phyloP scores from a whole-genome alignment of 2,888 invertebrate genomes.

The Camptogramma bilineatum region DNA sequence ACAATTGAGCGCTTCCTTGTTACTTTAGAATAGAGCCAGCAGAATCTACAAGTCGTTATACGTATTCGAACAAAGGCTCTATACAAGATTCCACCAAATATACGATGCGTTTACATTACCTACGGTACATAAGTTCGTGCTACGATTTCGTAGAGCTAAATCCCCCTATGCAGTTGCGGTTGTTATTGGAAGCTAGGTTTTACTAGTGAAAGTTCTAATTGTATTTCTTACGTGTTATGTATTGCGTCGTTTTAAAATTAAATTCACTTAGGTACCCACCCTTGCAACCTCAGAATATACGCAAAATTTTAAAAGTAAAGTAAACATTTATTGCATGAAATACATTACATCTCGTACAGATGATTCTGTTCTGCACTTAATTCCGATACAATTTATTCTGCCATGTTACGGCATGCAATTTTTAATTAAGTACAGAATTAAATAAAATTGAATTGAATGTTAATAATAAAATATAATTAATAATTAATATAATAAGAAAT shows the following conservation, averaged over 20 bases:
- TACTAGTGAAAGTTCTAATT: not conserved
- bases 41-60: not conserved
- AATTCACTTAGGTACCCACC: not conserved
- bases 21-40: not conserved
- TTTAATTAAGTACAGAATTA: too few species aligned
- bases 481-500: too few species aligned
- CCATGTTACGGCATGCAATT: too few species aligned
- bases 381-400: too few species aligned
- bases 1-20: not conserved
- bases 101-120: not conserved
- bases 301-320: too few species aligned
- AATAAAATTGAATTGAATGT: too few species aligned
- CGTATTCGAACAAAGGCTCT: not conserved
- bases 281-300: too few species aligned
- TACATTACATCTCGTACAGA: too few species aligned
- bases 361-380: too few species aligned
- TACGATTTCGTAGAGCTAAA: conserved; percentile 1
- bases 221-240: not conserved
- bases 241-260: not conserved
- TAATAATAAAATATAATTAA: too few species aligned
- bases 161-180: conserved; percentile 23
- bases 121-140: not conserved
- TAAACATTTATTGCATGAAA: too few species aligned
- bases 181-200: conserved; percentile 7
- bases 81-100: not conserved